Percentiles rank a stretch among this genome's conserved stretches.
These are phyloP conservation scores for Aramus guarauna DNA, from an alignment of 2,113 vertebrate genomes.

Conservation along the genomic window DNA sequence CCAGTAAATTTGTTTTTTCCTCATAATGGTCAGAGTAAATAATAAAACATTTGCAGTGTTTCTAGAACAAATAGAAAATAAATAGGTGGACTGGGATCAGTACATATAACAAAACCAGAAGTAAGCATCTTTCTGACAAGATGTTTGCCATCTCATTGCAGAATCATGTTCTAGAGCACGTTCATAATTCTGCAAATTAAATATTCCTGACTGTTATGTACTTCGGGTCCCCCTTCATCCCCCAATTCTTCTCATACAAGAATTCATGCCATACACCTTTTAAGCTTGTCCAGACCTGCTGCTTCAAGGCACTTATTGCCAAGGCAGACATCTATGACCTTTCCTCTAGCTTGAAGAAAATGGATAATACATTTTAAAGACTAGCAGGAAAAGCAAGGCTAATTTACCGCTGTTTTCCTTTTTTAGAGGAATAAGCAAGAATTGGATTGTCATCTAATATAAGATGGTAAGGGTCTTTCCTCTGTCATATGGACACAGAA, in stretches of 20 bases:
- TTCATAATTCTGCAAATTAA: background rate
- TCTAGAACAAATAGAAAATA: background rate
- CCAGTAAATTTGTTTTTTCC: background rate
- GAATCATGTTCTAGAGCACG: background rate
- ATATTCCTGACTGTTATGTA: background rate
- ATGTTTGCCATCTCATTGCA: rapidly evolving
- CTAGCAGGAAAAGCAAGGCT: too few relatives aligned
- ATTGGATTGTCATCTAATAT: background rate
- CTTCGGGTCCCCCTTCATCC: rapidly evolving
- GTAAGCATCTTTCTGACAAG: background rate
- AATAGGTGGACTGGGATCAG: background rate
- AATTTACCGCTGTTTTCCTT: background rate
- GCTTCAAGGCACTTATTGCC: background rate
- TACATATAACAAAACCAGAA: background rate
- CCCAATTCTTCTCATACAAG: background rate
- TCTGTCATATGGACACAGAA: background rate
- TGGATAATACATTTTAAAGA: too few relatives aligned
- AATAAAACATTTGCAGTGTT: background rate
- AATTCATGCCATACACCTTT: background rate
- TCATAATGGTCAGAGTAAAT: background rate
- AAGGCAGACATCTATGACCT: rapidly evolving
- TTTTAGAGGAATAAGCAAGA: background rate
- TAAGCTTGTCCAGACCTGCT: background rate
- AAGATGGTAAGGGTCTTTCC: background rate
- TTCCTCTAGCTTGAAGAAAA: background rate